A percentile compares a stretch with the other conserved stretches of the same genome.
Evolutionary conservation across 1,140 invertebrate genomes (phyloP).

Genomic region (Pseudomyrmex cubaensis): DNA sequence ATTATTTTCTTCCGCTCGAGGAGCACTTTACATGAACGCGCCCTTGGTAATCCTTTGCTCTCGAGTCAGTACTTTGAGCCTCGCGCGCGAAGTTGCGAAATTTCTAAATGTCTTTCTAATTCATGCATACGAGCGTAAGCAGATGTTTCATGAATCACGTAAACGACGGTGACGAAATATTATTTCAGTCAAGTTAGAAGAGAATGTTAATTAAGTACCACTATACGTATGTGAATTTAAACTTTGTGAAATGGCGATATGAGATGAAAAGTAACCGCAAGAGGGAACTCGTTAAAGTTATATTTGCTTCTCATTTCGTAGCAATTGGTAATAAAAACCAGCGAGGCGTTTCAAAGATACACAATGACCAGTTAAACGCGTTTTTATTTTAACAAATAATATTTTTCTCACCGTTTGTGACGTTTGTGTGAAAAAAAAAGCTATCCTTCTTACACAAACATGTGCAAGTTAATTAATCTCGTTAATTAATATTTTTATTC

Average conservation of each 20-base stretch:
- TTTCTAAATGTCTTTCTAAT: background rate
- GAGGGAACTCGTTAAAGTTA: slow-evolving; percentile 36
- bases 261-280: slow-evolving; percentile 36
- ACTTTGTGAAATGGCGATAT: slow-evolving; percentile 14
- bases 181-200: slow-evolving; percentile 1
- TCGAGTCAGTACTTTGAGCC: background rate
- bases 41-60: background rate
- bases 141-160: background rate
- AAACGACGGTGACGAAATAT: slow-evolving; percentile 3
- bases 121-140: background rate
- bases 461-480: background rate
- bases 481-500: background rate
- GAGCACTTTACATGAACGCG: background rate
- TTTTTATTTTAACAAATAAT: slow-evolving; percentile 18
- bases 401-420: background rate
- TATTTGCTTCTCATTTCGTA: slow-evolving; percentile 22
- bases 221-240: background rate
- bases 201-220: slow-evolving; percentile 24
- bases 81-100: background rate
- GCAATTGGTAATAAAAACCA: slow-evolving; percentile 28
- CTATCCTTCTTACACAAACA: background rate
- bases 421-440: background rate
- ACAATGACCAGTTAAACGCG: background rate
- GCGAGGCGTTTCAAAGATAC: background rate
- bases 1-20: slow-evolving; percentile 38